Percentiles rank a stretch among this genome's conserved stretches.
Evolutionary conservation across 2,113 vertebrate species (phyloP).

Genomic region (Ceyx cyanopectus): DNA sequence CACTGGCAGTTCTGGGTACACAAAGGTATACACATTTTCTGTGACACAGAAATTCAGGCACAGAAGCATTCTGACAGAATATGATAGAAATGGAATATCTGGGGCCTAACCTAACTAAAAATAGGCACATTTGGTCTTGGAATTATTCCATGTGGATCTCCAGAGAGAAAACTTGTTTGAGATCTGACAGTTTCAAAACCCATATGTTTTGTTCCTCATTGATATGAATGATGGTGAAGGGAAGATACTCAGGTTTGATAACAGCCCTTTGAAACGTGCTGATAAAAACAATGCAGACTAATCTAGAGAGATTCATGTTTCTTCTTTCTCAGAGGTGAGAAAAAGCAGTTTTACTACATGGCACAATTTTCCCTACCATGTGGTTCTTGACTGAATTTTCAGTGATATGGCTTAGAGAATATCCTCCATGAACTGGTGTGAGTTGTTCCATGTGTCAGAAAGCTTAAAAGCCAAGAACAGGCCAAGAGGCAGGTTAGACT

Average conservation of each 20-base stretch:
- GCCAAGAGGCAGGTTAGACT: neutral
- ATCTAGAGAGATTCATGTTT: neutral
- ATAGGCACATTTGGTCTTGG: constrained; percentile 5
- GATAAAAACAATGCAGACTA: constrained; percentile 16
- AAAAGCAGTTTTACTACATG: neutral
- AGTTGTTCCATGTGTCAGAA: neutral
- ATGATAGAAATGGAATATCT: constrained; percentile 32
- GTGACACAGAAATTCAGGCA: neutral
- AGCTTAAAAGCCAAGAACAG: neutral
- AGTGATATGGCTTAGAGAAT: neutral
- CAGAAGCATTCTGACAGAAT: neutral
- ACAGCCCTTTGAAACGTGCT: neutral
- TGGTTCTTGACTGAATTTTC: neutral
- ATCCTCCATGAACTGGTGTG: neutral
- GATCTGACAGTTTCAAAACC: constrained; percentile 15
- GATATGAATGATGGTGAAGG: neutral
- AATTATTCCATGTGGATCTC: constrained; percentile 21
- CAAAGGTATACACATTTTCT: neutral
- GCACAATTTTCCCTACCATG: neutral
- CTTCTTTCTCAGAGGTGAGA: neutral
- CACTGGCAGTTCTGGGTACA: neutral
- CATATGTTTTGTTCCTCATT: neutral
- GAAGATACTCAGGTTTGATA: neutral
- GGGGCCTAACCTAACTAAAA: constrained; percentile 35
- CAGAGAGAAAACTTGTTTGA: constrained; percentile 24